These are phyloP conservation scores for Musca domestica DNA, from an alignment of 1,140 invertebrate species.

Conservation along the genomic window DNA sequence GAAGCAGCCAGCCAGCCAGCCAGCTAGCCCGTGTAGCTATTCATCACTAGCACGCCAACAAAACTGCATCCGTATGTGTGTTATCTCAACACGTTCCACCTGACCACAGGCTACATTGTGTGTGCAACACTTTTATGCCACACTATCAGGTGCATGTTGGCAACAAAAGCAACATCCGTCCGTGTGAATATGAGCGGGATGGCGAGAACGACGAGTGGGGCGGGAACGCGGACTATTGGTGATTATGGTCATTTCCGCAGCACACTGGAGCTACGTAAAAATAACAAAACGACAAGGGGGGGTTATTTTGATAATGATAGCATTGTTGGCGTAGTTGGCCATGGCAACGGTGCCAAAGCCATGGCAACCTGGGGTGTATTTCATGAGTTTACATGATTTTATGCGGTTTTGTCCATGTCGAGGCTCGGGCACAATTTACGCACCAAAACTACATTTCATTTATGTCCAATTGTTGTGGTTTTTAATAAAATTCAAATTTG, in stretches of 20 bases:
- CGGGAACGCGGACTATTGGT: neutral
- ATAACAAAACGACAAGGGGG: no score
- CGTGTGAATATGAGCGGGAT: neutral
- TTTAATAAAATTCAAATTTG: constrained; percentile 23
- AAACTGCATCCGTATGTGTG: neutral
- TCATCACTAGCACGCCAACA: no score
- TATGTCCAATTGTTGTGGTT: constrained; percentile 17
- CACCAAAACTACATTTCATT: constrained; percentile 14
- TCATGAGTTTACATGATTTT: constrained; percentile 15
- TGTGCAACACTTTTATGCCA: no score
- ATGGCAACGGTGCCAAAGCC: no score
- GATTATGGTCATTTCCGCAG: neutral
- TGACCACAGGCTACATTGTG: constrained; percentile 3
- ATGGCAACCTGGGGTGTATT: neutral
- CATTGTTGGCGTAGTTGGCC: neutral
- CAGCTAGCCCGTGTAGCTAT: no score
- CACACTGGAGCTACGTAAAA: neutral
- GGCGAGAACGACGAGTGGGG: no score
- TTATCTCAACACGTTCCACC: constrained; percentile 12
- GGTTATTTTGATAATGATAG: no score
- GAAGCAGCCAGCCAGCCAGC: no score
- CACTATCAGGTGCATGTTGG: constrained; percentile 1
- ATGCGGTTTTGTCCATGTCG: neutral
- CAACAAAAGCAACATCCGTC: neutral
- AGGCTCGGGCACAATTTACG: constrained; percentile 8